These are phyloP conservation scores for Papilio xuthus DNA, from an alignment of 1,140 invertebrate species.

Conservation along the genomic window DNA sequence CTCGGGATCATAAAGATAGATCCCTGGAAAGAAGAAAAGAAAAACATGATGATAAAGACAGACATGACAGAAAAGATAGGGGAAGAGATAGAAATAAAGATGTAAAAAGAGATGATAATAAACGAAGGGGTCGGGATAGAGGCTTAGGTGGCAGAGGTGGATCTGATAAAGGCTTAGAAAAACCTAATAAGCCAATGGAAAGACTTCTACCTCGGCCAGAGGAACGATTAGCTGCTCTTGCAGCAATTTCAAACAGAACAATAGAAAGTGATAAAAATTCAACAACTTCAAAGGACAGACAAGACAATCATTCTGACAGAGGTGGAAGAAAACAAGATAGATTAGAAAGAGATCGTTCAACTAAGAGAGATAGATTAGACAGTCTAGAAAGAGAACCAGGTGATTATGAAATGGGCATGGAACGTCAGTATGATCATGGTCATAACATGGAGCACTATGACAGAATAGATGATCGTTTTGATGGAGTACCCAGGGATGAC, in stretches of 20 bases:
- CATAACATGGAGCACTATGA: constrained; percentile 78
- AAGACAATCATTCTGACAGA: constrained; percentile 77
- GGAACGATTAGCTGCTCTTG: constrained; percentile 77
- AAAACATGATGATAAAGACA: constrained; percentile 80
- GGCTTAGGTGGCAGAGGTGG: constrained; percentile 70
- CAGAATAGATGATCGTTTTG: constrained; percentile 76
- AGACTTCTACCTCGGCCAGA: constrained; percentile 77
- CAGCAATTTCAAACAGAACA: constrained; percentile 78
- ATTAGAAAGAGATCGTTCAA: constrained; percentile 73
- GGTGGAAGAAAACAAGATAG: constrained; percentile 77
- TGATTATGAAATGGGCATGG: constrained; percentile 77
- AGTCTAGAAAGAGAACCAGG: constrained; percentile 78
- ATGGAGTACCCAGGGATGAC: constrained; percentile 71
- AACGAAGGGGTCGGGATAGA: constrained; percentile 69
- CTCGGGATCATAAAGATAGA: constrained; percentile 77
- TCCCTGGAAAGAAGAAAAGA: constrained; percentile 79
- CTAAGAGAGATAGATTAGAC: constrained; percentile 73
- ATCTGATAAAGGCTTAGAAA: constrained; percentile 78
- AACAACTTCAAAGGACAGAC: constrained; percentile 75
- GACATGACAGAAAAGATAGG: constrained; percentile 82
- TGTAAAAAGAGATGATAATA: constrained; percentile 75
- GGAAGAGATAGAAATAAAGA: constrained; percentile 84
- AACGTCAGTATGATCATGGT: constrained; percentile 76
- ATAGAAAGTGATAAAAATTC: constrained; percentile 78
- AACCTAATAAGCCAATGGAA: constrained; percentile 81